Percentiles rank a stretch among this genome's conserved stretches.
phyloP scores from a whole-genome alignment of 2,113 vertebrate genomes.

The Passer domesticus region DNA sequence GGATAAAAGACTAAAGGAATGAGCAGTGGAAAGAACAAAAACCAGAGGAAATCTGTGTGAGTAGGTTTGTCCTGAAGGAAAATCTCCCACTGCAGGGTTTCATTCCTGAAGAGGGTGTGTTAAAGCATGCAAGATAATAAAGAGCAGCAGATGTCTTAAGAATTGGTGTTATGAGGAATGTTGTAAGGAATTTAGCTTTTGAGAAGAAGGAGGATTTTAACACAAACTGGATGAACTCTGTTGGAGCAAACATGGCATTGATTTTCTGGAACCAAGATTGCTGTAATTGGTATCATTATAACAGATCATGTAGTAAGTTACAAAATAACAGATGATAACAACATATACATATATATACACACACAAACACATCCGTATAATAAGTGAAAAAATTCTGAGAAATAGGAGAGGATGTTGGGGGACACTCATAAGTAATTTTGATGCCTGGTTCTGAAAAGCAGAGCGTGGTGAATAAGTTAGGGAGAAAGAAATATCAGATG shows the following conservation, averaged over 20 bases:
- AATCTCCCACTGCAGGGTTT: neutral
- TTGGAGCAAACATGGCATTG: neutral
- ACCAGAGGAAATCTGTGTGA: neutral
- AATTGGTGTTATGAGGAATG: neutral
- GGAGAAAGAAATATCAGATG: neutral
- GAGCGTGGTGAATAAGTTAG: neutral
- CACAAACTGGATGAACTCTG: neutral
- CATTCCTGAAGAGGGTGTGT: slow-evolving; percentile 59
- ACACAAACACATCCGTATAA: neutral
- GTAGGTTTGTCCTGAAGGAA: neutral
- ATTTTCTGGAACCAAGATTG: neutral
- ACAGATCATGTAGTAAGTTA: neutral
- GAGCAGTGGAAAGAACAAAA: neutral
- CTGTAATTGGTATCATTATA: neutral
- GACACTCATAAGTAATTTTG: neutral
- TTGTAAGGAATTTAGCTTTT: neutral
- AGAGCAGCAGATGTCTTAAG: slow-evolving; percentile 39
- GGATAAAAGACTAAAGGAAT: neutral
- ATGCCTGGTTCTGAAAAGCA: neutral
- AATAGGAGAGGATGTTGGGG: neutral
- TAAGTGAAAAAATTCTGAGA: neutral
- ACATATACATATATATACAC: neutral
- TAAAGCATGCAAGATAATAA: slow-evolving; percentile 37
- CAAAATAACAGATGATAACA: neutral
- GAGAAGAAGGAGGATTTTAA: neutral